Percentiles rank a stretch among this genome's conserved stretches.
Conservation (phyloP, 1,140 invertebrate species). For the Cyclina sinensis region DNA sequence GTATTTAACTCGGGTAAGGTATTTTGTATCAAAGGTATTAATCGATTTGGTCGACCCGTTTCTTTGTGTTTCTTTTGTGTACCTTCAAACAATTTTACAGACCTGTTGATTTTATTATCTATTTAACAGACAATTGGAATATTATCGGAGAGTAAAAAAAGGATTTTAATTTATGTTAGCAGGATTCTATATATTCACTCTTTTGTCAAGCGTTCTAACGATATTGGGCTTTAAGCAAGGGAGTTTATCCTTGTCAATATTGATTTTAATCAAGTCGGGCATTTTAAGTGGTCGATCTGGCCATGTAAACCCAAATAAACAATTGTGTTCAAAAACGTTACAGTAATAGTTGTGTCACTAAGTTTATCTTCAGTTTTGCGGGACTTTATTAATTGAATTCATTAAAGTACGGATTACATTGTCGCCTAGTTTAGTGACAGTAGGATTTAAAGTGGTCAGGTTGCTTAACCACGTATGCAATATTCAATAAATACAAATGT, state of each 20-base stretch:
- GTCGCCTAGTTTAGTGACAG: not conserved
- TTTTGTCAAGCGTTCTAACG: not conserved
- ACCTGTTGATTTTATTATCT: too few species aligned
- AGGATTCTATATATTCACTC: too few species aligned
- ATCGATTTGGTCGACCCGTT: constrained; percentile 1
- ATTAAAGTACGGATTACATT: not conserved
- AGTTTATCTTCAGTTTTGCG: not conserved
- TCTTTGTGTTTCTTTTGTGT: constrained; percentile 11
- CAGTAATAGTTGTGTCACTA: not conserved
- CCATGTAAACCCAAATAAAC: constrained; percentile 6
- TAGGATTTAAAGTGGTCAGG: not conserved
- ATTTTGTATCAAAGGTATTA: not conserved
- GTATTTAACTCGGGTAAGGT: not conserved
- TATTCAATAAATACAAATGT: not conserved
- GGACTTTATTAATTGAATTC: not conserved
- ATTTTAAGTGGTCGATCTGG: not conserved
- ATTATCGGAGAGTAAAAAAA: too few species aligned
- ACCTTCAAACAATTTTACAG: not conserved
- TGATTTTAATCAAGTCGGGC: not conserved
- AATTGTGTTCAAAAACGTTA: not conserved
- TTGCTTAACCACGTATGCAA: not conserved
- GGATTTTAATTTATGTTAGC: too few species aligned
- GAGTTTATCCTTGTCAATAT: not conserved
- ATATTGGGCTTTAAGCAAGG: not conserved
- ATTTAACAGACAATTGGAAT: too few species aligned